Base-by-base conservation (phyloP, 2,113 vertebrate genomes). In the Pipra filicauda region DNA sequence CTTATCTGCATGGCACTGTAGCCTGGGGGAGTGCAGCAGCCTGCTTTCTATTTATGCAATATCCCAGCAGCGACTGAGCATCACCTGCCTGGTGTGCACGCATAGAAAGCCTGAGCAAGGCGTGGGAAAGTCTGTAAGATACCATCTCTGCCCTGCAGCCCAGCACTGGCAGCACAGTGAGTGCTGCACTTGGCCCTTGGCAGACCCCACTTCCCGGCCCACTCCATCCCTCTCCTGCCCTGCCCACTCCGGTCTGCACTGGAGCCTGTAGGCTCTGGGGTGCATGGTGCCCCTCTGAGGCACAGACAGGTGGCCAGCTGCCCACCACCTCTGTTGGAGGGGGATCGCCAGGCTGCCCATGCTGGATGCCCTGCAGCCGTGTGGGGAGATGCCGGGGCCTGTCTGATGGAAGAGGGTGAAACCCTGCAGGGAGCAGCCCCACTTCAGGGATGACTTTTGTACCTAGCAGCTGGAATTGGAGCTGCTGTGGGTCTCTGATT, bases 81-180 rank as follows among this genome's bases (percentile, higher is more conserved):
- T 88, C 90, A 59, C 94, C 91, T 85, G 91, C 89, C 48, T 74
- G 46, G 0, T 71, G 65, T 14, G 4, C 4, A 52, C 0, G 10
- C 64, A 80, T 16, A 41, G 73, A 88, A 78, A 91, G 43, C 61
- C 57, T 72, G 43, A 86, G 18, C 0, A 1, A 72, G 58, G 66
- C 72, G 6, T 97, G 96, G 93, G 95, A 96, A 95, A 95, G 39
- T 80, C 89, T 88, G 58, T n/a, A 2, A 94, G 95, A 97, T 97
- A 96, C 62, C 78, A 97, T 96, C 95, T 96, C 55, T 91, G 8
- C 82, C 78, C 48, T 6, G 4, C 0, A 0, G 92, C 55, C 33
- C 85, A 37, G 4, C 2, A 4, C 74, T 1, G 0, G 59, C 76
- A 73, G 82, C 7, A 2, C 2, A 3, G 54, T 0, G 12, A 59